Percentiles rank a stretch among this genome's conserved stretches.
Conservation (phyloP, 2,113 vertebrate genomes). For the Larimichthys crocea region DNA sequence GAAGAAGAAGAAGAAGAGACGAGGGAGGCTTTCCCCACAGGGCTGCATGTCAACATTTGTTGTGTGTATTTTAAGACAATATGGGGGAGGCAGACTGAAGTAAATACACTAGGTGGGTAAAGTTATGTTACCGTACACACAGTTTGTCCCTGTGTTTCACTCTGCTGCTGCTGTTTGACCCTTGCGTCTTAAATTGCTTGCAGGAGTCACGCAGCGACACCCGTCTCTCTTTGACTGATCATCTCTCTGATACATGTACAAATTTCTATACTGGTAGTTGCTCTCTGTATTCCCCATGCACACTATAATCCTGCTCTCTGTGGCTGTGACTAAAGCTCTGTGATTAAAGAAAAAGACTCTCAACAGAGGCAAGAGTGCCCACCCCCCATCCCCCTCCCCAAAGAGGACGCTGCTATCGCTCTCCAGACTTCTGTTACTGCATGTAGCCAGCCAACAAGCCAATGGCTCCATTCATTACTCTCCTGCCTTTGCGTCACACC, state of each 20-base stretch:
- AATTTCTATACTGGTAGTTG: background rate
- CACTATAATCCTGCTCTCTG: constrained; percentile 22
- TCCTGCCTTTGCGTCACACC: constrained; percentile 26
- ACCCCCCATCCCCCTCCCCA: background rate
- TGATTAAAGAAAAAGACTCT: constrained; percentile 51
- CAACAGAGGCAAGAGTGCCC: constrained; percentile 16
- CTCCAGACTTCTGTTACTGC: constrained; percentile 37
- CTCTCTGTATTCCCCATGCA: constrained; percentile 5
- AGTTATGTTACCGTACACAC: background rate
- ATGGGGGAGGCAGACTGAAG: constrained; percentile 15
- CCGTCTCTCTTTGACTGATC: constrained; percentile 27
- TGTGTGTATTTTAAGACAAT: constrained; percentile 51
- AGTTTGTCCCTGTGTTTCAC: background rate
- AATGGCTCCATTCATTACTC: constrained; percentile 43
- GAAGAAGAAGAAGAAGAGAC: constrained; percentile 21
- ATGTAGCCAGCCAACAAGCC: constrained; percentile 54
- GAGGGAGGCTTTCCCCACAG: constrained; percentile 17
- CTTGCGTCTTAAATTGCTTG: background rate
- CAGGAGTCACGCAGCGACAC: background rate
- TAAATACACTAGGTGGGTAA: constrained; percentile 8
- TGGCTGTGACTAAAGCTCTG: constrained; percentile 34
- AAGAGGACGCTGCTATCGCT: constrained; percentile 32
- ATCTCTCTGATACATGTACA: constrained; percentile 23
- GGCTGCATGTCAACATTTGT: constrained; percentile 34
- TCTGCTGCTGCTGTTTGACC: constrained; percentile 20